Base-by-base conservation (phyloP, 1,140 invertebrate species). In the Ganaspis sp. region DNA sequence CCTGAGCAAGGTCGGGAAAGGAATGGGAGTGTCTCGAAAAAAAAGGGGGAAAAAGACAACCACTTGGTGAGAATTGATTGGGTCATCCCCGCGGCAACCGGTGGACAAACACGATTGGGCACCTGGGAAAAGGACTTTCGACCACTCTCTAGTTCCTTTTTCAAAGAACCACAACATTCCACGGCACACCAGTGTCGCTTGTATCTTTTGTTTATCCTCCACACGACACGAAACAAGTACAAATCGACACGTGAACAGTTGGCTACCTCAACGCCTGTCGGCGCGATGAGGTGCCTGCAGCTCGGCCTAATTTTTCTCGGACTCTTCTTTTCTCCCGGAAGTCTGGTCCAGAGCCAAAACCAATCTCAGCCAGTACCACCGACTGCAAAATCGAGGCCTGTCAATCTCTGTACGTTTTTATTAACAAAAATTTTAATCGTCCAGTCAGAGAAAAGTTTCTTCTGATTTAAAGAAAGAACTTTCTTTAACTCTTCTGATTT, bases 21-120 rank as follows among this genome's bases (percentile, higher is more conserved):
- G 58, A 26, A 64, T 64, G 21, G 26, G 26, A 4, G 26, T 29
- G 58, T 64, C 23, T 34, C 23, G 58, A 64, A 64, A 64, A 29
- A 34, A 4, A n/a, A 29, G 58, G 11, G 17, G 15, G 71, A 73
- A 76, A 81, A 69, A 49, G 34, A 38, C 8, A 49, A 45, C 64
- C 40, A 37, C 77, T 69, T 29, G 81, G 58, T 8, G 77, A 72
- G 72, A 80, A 83, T 83, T 80, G 90, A 90, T 90, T 87, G 86
- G 86, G 85, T 87, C 88, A 85, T 91, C 89, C 84, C 90, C 89
- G 86, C 83, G 88, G 88, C 89, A 90, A 91, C 90, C 82, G 74
- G 83, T 84, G 83, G 82, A 58, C 90, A 90, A 91, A 91, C 90
- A 91, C 81, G 79, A 86, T 86, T 85, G 77, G 79, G 74, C 75